These are phyloP conservation scores for Alectoris magna DNA, from an alignment of 2,797 vertebrate species.

Conservation along the genomic window DNA sequence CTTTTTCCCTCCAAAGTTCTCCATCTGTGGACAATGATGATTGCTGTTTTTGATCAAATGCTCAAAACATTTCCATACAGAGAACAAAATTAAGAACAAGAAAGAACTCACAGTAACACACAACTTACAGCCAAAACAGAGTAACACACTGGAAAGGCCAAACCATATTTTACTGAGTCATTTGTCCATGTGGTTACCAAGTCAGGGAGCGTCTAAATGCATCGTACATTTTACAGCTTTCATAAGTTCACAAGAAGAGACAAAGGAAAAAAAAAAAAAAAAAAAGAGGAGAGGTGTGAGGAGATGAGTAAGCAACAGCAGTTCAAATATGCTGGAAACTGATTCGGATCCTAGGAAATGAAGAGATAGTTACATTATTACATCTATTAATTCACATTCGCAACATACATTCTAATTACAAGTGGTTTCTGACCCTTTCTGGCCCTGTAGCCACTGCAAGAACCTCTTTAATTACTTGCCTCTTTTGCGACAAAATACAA, in stretches of 20 bases:
- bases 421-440: conserved; percentile 37
- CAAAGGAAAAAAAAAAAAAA: not conserved
- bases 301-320: not conserved
- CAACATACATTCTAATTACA: conserved; percentile 13
- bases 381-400: conserved; percentile 47
- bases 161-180: not conserved
- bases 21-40: not conserved
- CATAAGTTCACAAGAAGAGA: not conserved
- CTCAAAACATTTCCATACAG: not conserved
- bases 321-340: not conserved
- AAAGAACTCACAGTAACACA: not conserved
- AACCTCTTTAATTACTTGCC: conserved; percentile 41
- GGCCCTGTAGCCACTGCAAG: not conserved
- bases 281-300: not conserved
- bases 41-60: not conserved
- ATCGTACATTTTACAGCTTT: not conserved
- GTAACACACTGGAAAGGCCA: not conserved
- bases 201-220: not conserved
- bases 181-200: not conserved
- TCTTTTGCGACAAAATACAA: conserved; percentile 52
- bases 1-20: not conserved
- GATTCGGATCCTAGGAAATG: not conserved
- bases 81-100: not conserved
- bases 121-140: not conserved
- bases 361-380: not conserved